Conservation (phyloP, 2,113 vertebrate species). For the Spilogale gracilis region DNA sequence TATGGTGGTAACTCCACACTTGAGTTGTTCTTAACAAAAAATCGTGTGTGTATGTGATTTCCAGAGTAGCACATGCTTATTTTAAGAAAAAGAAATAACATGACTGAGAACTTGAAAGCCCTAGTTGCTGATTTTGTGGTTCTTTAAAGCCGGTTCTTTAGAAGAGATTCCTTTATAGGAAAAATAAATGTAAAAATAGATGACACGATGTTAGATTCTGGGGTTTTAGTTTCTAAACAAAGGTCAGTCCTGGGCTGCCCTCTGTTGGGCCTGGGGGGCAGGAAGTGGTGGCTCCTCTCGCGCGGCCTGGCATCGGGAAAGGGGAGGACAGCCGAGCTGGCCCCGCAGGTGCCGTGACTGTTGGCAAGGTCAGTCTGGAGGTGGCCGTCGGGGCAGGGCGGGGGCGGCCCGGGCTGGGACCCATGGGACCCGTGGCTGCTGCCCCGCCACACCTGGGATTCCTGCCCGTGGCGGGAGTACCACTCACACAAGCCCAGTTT, state of each 20-base stretch:
- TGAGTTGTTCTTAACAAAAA: not conserved
- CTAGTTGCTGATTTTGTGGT: not conserved
- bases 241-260: not conserved
- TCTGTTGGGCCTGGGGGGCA: not conserved
- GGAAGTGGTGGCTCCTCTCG: not conserved
- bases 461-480: not conserved
- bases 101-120: not conserved
- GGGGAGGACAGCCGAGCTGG: too few species aligned
- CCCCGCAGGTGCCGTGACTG: not conserved
- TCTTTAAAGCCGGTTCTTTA: not conserved
- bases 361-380: rapidly evolving
- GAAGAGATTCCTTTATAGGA: not conserved
- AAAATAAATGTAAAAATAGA: not conserved
- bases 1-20: not conserved
- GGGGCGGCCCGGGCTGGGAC: not conserved
- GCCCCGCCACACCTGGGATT: rapidly evolving
- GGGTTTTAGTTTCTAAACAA: not conserved
- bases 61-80: not conserved
- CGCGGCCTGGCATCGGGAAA: too few species aligned
- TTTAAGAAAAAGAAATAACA: not conserved
- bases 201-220: not conserved
- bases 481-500: rapidly evolving
- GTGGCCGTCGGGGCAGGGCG: not conserved
- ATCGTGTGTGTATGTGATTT: not conserved
- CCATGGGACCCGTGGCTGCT: not conserved